phyloP scores from a whole-genome alignment of 2,113 vertebrate genomes.

The Erinaceus europaeus region DNA sequence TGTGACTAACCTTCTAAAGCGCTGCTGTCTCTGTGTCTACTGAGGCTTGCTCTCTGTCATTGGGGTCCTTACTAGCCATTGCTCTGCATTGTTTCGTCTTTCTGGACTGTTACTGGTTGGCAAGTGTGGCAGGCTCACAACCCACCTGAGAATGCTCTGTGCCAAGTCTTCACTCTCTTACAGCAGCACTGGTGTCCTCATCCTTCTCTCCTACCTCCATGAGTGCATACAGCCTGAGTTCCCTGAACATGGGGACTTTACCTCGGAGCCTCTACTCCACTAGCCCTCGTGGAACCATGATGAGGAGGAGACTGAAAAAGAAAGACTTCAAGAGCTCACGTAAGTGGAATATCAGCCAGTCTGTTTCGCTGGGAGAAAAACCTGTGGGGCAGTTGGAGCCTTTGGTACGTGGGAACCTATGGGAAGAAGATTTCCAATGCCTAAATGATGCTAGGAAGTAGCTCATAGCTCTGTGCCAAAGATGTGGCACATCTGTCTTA shows the following conservation, averaged over 20 bases:
- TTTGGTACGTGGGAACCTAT: background rate
- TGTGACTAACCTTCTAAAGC: background rate
- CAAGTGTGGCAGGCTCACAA: slow-evolving; percentile 45
- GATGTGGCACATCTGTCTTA: fast-evolving
- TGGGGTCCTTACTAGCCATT: background rate
- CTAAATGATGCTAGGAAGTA: background rate
- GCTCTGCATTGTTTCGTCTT: slow-evolving; percentile 58
- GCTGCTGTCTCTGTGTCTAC: background rate
- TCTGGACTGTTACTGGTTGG: slow-evolving; percentile 59
- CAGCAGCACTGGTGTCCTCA: slow-evolving; percentile 92
- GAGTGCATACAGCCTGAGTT: slow-evolving; percentile 98
- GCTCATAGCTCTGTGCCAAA: background rate
- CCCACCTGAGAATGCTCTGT: slow-evolving; percentile 58
- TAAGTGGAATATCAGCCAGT: slow-evolving; percentile 79
- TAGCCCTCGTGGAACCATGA: slow-evolving; percentile 95
- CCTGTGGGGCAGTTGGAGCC: background rate
- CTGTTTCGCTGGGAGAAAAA: background rate
- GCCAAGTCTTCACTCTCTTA: slow-evolving; percentile 81
- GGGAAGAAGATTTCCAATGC: background rate
- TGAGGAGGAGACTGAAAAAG: slow-evolving; percentile 96
- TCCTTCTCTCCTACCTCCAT: slow-evolving; percentile 98
- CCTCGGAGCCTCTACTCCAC: slow-evolving; percentile 97
- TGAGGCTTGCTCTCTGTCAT: background rate
- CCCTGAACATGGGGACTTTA: slow-evolving; percentile 95
- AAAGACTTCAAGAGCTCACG: slow-evolving; percentile 99